Base-by-base conservation (phyloP, 1,140 invertebrate species). In the Trichonephila inaurata region DNA sequence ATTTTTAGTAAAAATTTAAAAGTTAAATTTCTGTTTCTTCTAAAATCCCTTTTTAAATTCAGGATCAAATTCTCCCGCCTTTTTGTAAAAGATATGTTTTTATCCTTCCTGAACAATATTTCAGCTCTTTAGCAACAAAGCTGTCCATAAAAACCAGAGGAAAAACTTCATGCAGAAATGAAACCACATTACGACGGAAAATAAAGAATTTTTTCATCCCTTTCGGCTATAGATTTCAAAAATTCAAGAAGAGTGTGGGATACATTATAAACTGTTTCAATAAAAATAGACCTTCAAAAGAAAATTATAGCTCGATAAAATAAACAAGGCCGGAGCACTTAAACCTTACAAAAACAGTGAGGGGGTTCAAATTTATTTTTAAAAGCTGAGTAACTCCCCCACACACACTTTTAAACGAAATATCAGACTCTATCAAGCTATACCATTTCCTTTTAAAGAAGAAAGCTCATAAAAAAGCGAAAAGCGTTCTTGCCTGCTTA, bases 381-480 rank as follows among this genome's bases (percentile, higher is more conserved):
- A 77, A 51, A 51, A 77, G 72, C 28, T 77, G 72, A 77, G 72
- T 77, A 77, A 77, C 72, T 77, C 33, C 18, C 28, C 28, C 33
- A 40, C 33, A 40, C 33, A 40, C 33, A 40, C 28, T 18, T 40
- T 77, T 77, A 77, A 77, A 77, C 72, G 72, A 28, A 77, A 77
- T 77, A 18, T 77, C 72, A 77, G 72, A 28, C 33, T 24, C 72
- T 77, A 77, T 40, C 28, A 28, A 77, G 72, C 28, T 33, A 33
- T 77, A 18, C 72, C 28, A 77, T 77, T 77, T 77, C 28, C 72
- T 33, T 77, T 77, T 18, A 77, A 77, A 28, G 28, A 77, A 77
- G 12, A 18, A 40, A 77, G 69, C 69, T 77, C 69, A 77, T 77
- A 77, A 77, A 77, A 77, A 77, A 77, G 28, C 72, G 33, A 77